Percentiles rank a stretch among this genome's conserved stretches.
These are phyloP conservation scores for Serrognathus titanus DNA, from an alignment of 2,888 invertebrate species.

Conservation along the genomic window DNA sequence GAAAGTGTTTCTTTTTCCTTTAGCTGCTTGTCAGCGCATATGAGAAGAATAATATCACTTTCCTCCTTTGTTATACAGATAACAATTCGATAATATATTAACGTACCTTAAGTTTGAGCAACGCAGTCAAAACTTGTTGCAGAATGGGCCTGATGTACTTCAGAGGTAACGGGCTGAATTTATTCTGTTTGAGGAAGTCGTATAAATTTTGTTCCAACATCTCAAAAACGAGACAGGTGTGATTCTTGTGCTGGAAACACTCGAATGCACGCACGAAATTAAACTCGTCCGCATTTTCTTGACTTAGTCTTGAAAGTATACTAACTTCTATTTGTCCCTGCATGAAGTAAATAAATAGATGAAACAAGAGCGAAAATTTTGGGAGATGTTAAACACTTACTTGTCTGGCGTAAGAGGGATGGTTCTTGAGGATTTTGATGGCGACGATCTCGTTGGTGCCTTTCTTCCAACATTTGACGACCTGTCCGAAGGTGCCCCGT, in stretches of 20 bases:
- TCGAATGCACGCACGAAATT: conserved; percentile 99
- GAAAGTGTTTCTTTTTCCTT: background rate
- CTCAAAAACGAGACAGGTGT: conserved; percentile 99
- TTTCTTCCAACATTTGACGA: conserved; percentile 99
- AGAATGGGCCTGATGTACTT: conserved; percentile 98
- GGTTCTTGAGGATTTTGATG: conserved; percentile 99
- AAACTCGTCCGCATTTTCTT: conserved; percentile 98
- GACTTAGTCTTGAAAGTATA: conserved; percentile 87
- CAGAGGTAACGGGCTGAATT: conserved; percentile 97
- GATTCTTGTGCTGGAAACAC: conserved; percentile 99
- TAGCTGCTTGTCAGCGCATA: background rate
- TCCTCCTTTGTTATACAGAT: too few relatives aligned
- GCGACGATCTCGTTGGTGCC: conserved; percentile 99
- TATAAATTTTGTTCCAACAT: conserved; percentile 99
- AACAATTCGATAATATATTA: background rate
- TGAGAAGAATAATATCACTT: background rate
- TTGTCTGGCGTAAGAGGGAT: conserved; percentile 99
- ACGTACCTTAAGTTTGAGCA: conserved; percentile 83
- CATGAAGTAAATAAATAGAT: conserved; percentile 10
- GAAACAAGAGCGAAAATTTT: background rate
- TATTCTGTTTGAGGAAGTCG: conserved; percentile 99
- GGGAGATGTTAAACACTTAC: conserved; percentile 25
- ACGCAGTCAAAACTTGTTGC: conserved; percentile 89
- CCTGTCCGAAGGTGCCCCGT: conserved; percentile 97
- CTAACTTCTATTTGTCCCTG: conserved; percentile 98